Evolutionary conservation across 2,797 vertebrate genomes (phyloP).

Genomic region (Heterohyrax brucei): DNA sequence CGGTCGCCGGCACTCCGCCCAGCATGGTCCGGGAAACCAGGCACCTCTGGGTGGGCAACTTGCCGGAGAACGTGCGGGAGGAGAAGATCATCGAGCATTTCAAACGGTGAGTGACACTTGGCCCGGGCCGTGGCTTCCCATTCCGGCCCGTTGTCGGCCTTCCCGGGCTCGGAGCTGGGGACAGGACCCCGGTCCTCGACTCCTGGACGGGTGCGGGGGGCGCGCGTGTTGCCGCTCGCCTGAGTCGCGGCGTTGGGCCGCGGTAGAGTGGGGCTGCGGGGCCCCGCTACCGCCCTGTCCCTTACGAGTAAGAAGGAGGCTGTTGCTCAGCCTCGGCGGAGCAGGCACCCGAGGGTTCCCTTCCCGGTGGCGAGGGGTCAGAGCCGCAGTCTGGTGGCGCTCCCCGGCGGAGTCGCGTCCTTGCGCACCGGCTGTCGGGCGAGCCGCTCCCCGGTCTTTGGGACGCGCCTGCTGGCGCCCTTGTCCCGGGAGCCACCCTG

Average conservation of each 20-base stretch:
- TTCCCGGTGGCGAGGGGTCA: not conserved
- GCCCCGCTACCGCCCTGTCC: not conserved
- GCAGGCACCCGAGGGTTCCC: constrained; percentile 16
- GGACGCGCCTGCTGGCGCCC: not conserved
- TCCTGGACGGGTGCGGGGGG: not conserved
- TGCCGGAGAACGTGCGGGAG: constrained; percentile 99
- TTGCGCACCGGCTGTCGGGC: not conserved
- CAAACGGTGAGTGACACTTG: constrained; percentile 96
- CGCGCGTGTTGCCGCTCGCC: constrained; percentile 21
- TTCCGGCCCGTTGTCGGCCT: constrained; percentile 77
- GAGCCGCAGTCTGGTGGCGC: not conserved
- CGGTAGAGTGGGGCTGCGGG: not conserved
- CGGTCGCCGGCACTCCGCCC: constrained; percentile 92
- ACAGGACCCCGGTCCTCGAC: constrained; percentile 16
- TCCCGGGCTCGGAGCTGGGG: constrained; percentile 32
- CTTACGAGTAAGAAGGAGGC: not conserved
- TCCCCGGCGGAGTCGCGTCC: constrained; percentile 64
- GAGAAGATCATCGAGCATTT: constrained; percentile 99
- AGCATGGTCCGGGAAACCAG: constrained; percentile 99
- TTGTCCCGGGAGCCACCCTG: not conserved
- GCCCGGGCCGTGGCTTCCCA: constrained; percentile 70
- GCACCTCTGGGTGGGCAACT: constrained; percentile 99
- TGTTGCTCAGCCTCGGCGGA: not conserved
- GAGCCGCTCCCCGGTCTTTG: not conserved
- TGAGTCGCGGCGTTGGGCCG: constrained; percentile 6